Evolutionary conservation across 1,140 invertebrate genomes (phyloP).

Genomic region (Teleopsis dalmanni): DNA sequence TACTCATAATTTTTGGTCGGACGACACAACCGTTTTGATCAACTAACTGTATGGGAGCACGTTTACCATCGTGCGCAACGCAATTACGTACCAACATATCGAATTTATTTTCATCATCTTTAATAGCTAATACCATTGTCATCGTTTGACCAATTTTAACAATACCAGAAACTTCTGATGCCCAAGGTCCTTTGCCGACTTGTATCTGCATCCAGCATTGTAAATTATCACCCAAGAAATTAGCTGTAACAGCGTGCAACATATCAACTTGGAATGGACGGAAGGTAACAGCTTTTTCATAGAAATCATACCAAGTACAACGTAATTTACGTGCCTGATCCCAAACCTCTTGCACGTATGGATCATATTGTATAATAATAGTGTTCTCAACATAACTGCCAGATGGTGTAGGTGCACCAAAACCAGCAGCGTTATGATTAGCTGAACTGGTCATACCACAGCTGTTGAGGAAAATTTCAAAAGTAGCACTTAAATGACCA

Average conservation of each 20-base stretch:
- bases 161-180: slow-evolving; percentile 87
- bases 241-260: slow-evolving; percentile 86
- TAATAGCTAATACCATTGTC: slow-evolving; percentile 92
- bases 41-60: slow-evolving; percentile 85
- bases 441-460: slow-evolving; percentile 85
- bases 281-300: slow-evolving; percentile 90
- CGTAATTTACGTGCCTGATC: slow-evolving; percentile 76
- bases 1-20: slow-evolving; percentile 87
- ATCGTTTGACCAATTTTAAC: slow-evolving; percentile 93
- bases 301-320: slow-evolving; percentile 93
- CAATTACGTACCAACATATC: slow-evolving; percentile 92
- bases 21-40: slow-evolving; percentile 88
- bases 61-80: slow-evolving; percentile 87
- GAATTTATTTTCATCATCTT: slow-evolving; percentile 92
- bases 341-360: slow-evolving; percentile 89
- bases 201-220: slow-evolving; percentile 97
- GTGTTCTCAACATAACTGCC: slow-evolving; percentile 92
- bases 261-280: slow-evolving; percentile 90
- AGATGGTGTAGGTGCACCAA: slow-evolving; percentile 74
- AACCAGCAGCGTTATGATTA: slow-evolving; percentile 71
- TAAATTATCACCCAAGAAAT: slow-evolving; percentile 89
- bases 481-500: slow-evolving; percentile 81
- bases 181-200: slow-evolving; percentile 90
- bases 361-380: slow-evolving; percentile 91
- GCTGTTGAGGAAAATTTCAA: slow-evolving; percentile 84